Evolutionary conservation across 2,113 vertebrate species (phyloP), one percentile per base, ranked within the genome.

Genomic region (Callaeas wilsoni): DNA sequence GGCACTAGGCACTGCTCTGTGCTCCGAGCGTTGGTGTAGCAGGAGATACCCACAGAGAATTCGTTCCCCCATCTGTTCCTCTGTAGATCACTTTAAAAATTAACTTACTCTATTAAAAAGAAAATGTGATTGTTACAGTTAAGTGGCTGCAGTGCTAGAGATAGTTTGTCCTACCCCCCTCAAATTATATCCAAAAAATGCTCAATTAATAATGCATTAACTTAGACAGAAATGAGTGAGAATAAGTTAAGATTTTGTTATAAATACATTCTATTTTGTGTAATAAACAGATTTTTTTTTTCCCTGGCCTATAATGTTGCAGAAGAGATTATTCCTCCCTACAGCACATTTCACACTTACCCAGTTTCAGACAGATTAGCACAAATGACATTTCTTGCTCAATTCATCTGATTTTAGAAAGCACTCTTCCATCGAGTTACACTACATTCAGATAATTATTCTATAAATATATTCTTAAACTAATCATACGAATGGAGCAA

Each of bases 121-220:
- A 86, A 96, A 95, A 96, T 90, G 75, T 44, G 92, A 97, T 97
- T 93, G 46, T 96, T 89, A 93, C 94, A 94, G 63, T 73, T 84
- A 84, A 88, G 62, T 69, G 77, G 57, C 87, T 96, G 86, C 69
- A 70, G 73, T 59, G 52, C 50, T 74, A 73, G 63, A 96, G 90
- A 94, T 85, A 95, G 74, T 84, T 94, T 10, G 4, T 80, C 42
- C 35, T 60, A 44, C 30, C 7, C 47, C 15, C 9, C n/a, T 42
- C 42, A 76, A 93, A 91, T 75, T 57, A 52, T 80, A 91, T 46
- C 35, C 6, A 49, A 90, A n/a, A 92, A 77, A 57, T n/a, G 37
- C 16, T 41, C 60, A 80, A 56, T 70, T 87, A 44, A 88, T 63
- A 64, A 76, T 6, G 16, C 75, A 83, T 42, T 56, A 49, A 46